Percentiles rank a stretch among this genome's conserved stretches.
These are phyloP conservation scores for Shinisaurus crocodilurus DNA, from an alignment of 2,113 vertebrate species.

Conservation along the genomic window DNA sequence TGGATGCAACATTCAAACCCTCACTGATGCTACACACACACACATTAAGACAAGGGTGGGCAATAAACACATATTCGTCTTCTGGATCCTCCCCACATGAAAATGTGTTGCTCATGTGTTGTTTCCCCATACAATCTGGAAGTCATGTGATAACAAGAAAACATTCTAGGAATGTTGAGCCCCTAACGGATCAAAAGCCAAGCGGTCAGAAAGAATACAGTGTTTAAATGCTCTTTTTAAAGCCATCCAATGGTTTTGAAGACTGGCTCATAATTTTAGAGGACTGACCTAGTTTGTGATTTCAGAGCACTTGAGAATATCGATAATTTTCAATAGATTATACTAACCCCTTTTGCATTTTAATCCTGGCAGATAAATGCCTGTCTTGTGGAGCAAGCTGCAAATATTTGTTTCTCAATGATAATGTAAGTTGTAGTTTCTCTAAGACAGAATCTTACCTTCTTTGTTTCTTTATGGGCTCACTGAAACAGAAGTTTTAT, in stretches of 20 bases:
- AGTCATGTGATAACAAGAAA: neutral
- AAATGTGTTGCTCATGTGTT: neutral
- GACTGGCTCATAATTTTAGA: neutral
- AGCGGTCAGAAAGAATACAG: neutral
- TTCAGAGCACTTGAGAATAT: neutral
- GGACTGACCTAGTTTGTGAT: neutral
- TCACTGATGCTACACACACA: neutral
- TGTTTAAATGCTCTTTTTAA: neutral
- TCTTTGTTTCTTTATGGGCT: neutral
- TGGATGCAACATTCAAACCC: slow-evolving; percentile 2
- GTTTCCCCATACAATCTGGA: neutral
- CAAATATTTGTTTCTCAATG: slow-evolving; percentile 83
- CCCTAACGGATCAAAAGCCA: neutral
- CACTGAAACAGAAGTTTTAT: neutral
- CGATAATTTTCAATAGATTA: neutral
- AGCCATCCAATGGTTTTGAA: neutral
- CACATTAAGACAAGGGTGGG: neutral
- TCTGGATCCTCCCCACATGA: neutral
- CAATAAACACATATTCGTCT: neutral
- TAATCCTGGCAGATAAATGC: slow-evolving; percentile 79
- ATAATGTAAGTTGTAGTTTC: slow-evolving; percentile 78
- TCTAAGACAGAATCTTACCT: neutral
- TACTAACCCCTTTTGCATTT: slow-evolving; percentile 8
- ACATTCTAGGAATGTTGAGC: neutral
- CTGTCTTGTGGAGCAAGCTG: slow-evolving; percentile 80